Evolutionary conservation across 2,797 vertebrate species (phyloP).

Genomic region (Valencia hispanica): DNA sequence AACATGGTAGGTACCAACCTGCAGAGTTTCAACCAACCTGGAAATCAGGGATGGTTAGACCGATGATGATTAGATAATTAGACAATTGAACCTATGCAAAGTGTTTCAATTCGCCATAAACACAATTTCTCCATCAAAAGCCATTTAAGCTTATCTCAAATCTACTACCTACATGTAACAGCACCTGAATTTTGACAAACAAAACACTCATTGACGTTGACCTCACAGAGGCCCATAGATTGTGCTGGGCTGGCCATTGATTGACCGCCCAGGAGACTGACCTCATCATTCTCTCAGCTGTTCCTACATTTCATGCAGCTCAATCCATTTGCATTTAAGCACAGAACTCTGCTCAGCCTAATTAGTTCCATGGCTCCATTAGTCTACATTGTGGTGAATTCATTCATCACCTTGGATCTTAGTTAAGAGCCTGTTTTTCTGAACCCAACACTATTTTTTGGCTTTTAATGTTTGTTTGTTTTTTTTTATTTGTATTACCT

Average conservation of each 20-base stretch:
- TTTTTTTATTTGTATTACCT: no score
- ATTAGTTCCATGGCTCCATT: conserved; percentile 85
- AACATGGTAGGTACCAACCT: conserved; percentile 72
- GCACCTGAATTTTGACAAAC: conserved; percentile 16
- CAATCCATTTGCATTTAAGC: conserved; percentile 85
- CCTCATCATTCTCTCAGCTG: conserved; percentile 81
- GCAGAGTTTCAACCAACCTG: conserved; percentile 46
- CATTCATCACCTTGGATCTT: conserved; percentile 82
- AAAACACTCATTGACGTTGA: conserved; percentile 35
- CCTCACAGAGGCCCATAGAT: conserved; percentile 39
- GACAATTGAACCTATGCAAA: conserved; percentile 75
- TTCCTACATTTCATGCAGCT: conserved; percentile 68
- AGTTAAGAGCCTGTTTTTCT: conserved; percentile 78
- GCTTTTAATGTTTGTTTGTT: conserved; percentile 61
- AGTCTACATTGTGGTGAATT: conserved; percentile 79
- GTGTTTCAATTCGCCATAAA: conserved; percentile 45
- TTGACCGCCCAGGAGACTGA: conserved; percentile 72
- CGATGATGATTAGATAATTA: no score
- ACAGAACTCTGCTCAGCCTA: conserved; percentile 80
- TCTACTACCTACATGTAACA: not conserved
- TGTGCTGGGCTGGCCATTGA: conserved; percentile 75
- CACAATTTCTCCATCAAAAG: not conserved
- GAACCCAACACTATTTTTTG: conserved; percentile 67
- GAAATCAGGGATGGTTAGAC: conserved; percentile 39
- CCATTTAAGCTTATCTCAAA: not conserved